Conservation (phyloP, 2,113 vertebrate genomes). For the Ophthalmolycus amberensis region DNA sequence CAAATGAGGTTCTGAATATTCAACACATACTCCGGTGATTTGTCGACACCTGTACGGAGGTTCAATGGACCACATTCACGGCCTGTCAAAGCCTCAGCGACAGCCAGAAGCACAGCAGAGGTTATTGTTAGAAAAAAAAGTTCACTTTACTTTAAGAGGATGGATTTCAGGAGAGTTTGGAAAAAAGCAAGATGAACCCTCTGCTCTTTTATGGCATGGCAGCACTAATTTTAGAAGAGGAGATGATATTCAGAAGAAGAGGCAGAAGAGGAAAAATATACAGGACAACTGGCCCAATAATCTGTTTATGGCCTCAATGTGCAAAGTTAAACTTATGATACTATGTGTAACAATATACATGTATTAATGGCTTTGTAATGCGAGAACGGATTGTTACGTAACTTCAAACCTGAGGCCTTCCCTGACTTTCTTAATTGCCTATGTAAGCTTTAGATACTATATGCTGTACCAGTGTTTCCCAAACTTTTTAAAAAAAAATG, state of each 20-base stretch:
- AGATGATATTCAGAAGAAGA: not conserved
- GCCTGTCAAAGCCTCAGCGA: conserved; percentile 38
- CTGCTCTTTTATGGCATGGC: conserved; percentile 1
- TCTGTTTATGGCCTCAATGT: not conserved
- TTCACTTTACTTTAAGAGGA: not conserved
- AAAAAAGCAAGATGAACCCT: conserved; percentile 16
- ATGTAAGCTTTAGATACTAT: not conserved
- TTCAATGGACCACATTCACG: conserved; percentile 40
- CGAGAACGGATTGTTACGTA: not conserved
- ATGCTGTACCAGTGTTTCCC: too few relatives aligned
- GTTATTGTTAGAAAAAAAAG: conserved; percentile 22
- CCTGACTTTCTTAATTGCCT: not conserved
- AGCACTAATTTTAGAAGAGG: not conserved
- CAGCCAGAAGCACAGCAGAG: conserved; percentile 20
- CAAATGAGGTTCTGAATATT: conserved; percentile 58
- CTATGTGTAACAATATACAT: not conserved
- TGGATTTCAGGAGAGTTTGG: not conserved
- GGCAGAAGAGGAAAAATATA: not conserved
- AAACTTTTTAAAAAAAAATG: not conserved
- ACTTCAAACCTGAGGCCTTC: not conserved
- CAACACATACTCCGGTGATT: conserved; percentile 36
- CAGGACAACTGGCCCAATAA: not conserved
- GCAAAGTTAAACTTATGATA: not conserved
- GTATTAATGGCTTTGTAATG: not conserved
- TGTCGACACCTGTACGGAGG: conserved; percentile 43